phyloP scores from a whole-genome alignment of 2,113 vertebrate genomes.

The Pelodiscus sinensis region DNA sequence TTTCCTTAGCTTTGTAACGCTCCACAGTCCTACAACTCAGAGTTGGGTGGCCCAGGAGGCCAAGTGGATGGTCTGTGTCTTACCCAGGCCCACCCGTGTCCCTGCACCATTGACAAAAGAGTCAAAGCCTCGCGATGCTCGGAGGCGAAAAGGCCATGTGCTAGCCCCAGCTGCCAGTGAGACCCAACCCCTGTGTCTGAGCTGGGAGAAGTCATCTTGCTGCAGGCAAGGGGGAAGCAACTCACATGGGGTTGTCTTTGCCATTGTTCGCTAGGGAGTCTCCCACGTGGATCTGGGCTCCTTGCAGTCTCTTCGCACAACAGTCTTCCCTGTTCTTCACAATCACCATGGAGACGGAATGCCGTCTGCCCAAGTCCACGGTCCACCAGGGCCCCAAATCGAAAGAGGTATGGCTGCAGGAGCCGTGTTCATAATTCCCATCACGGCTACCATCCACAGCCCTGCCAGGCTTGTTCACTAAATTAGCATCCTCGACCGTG shows the following conservation, averaged over 20 bases:
- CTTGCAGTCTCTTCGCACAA: background rate
- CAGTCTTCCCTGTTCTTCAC: background rate
- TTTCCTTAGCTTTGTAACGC: too few species aligned
- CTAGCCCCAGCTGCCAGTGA: too few species aligned
- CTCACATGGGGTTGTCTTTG: background rate
- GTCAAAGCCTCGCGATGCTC: too few species aligned
- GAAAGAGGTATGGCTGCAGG: background rate
- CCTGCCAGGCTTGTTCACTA: rapidly evolving
- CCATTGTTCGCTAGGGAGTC: background rate
- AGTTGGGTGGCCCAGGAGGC: too few species aligned
- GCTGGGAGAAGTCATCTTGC: too few species aligned
- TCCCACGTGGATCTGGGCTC: background rate
- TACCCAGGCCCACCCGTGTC: too few species aligned
- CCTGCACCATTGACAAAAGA: too few species aligned
- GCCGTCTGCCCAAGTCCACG: background rate
- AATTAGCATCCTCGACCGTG: rapidly evolving
- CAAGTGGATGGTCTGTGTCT: too few species aligned
- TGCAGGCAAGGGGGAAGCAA: background rate
- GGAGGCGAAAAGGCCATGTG: too few species aligned
- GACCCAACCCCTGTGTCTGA: too few species aligned
- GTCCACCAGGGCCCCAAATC: background rate
- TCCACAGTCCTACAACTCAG: too few species aligned
- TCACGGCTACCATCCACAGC: background rate
- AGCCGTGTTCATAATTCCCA: rapidly evolving
- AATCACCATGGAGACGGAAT: background rate